Conservation (phyloP, 2,888 invertebrate species). For the Eupithecia centaureata region DNA sequence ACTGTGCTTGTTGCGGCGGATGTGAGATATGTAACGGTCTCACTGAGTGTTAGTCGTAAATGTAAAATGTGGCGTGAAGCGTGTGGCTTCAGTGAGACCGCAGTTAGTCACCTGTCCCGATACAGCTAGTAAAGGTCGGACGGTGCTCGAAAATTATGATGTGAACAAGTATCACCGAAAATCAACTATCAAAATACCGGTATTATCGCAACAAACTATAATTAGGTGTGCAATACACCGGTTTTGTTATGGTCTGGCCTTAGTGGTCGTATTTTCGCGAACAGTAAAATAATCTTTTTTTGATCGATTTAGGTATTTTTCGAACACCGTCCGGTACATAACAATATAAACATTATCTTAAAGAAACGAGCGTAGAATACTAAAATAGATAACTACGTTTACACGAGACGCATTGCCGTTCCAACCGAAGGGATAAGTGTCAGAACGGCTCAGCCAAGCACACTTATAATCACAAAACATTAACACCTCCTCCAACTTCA, state of each 20-base stretch:
- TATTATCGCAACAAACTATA: not conserved
- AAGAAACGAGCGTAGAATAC: conserved; percentile 54
- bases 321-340: conserved; percentile 60
- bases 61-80: conserved; percentile 23
- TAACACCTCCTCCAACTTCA: conserved; percentile 39
- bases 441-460: conserved; percentile 33
- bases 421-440: conserved; percentile 10
- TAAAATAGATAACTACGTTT: conserved; percentile 46
- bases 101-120: conserved; percentile 50
- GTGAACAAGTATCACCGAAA: not conserved
- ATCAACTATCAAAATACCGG: not conserved
- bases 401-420: conserved; percentile 29
- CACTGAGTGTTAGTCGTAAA: conserved; percentile 29
- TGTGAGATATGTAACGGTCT: conserved; percentile 25
- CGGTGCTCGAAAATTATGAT: conserved; percentile 39
- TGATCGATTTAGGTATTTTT: conserved; percentile 10
- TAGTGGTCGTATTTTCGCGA: not conserved
- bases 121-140: conserved; percentile 45
- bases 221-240: not conserved
- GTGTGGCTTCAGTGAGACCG: conserved; percentile 39
- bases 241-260: not conserved
- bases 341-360: conserved; percentile 52
- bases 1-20: conserved; percentile 42
- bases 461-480: conserved; percentile 43
- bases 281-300: not conserved